Conservation (phyloP, 2,113 vertebrate species). For the Tupaia tana region DNA sequence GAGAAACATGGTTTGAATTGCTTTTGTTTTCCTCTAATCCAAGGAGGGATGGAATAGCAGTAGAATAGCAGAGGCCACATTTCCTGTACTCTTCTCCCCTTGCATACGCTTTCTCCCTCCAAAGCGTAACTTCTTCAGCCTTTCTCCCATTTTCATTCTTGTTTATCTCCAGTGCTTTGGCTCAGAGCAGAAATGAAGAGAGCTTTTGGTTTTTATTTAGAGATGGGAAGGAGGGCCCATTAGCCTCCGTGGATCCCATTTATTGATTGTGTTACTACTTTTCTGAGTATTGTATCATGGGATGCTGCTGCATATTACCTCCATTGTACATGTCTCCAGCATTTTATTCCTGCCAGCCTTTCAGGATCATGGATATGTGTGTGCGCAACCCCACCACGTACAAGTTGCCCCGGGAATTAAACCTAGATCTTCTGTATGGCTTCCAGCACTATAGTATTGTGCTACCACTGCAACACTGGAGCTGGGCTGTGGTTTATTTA, state of each 20-base stretch:
- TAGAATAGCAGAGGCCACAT: background rate
- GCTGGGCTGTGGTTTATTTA: too few relatives aligned
- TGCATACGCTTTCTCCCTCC: background rate
- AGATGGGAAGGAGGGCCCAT: background rate
- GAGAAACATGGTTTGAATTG: conserved; percentile 5
- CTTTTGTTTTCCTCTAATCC: background rate
- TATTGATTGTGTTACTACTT: background rate
- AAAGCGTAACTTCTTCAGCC: background rate
- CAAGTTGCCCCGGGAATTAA: too few relatives aligned
- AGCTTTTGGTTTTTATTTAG: background rate
- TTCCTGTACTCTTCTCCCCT: background rate
- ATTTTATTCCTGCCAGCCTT: background rate
- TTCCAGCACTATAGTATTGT: too few relatives aligned
- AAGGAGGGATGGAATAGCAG: background rate
- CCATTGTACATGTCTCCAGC: background rate
- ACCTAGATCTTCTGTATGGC: too few relatives aligned
- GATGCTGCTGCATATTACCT: background rate
- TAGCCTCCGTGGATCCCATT: background rate
- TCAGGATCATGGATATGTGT: too few relatives aligned
- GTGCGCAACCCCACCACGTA: too few relatives aligned
- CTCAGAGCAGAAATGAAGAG: conserved; percentile 16
- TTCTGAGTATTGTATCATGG: background rate
- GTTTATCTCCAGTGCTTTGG: background rate
- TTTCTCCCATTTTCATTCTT: background rate
- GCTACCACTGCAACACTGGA: too few relatives aligned